Evolutionary conservation across 2,888 invertebrate species (phyloP).

Genomic region (Odontothrips loti): DNA sequence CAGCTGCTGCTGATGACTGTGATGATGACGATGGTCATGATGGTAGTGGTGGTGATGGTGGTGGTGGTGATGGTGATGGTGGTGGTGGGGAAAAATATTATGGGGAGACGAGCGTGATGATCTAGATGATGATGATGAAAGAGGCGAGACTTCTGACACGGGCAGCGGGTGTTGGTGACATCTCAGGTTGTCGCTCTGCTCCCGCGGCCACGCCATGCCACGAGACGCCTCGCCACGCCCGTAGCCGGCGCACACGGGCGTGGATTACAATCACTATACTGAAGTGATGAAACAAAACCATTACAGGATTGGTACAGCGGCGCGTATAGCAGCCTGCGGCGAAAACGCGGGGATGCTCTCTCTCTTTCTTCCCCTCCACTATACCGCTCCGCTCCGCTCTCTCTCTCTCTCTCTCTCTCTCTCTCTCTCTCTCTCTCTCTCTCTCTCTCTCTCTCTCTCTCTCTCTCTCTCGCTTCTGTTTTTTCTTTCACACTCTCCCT

Average conservation of each 20-base stretch:
- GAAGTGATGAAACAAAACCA: slow-evolving; percentile 16
- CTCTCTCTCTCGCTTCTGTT: neutral
- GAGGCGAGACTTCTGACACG: too few species aligned
- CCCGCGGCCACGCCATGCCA: neutral
- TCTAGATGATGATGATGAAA: too few species aligned
- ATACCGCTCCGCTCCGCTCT: too few species aligned
- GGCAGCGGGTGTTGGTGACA: too few species aligned
- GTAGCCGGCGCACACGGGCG: neutral
- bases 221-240: neutral
- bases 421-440: neutral
- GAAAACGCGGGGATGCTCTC: neutral
- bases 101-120: too few species aligned
- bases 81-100: too few species aligned
- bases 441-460: neutral
- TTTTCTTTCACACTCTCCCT: neutral
- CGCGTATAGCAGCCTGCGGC: too few species aligned
- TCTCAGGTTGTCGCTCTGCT: neutral
- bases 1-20: too few species aligned
- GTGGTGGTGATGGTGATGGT: too few species aligned
- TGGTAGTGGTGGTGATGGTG: too few species aligned
- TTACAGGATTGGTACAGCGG: slow-evolving; percentile 7
- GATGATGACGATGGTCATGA: too few species aligned
- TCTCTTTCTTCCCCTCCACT: too few species aligned
- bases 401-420: neutral
- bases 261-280: neutral